Evolutionary conservation across 2,113 vertebrate species (phyloP).

Genomic region (Holacanthus passer): DNA sequence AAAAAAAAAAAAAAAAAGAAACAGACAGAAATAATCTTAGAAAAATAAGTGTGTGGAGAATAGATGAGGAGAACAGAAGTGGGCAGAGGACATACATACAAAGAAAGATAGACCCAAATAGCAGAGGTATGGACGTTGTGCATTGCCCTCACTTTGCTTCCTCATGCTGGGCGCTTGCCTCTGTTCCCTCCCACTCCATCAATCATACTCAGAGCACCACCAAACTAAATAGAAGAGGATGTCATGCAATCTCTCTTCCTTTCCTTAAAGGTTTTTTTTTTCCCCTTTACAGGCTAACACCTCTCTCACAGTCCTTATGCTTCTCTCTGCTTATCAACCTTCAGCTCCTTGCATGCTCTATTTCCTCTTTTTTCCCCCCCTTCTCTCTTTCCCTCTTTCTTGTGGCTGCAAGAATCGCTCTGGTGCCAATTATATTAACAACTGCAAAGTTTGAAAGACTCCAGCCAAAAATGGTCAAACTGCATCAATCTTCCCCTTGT

Average conservation of each 20-base stretch:
- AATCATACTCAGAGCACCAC: slow-evolving; percentile 73
- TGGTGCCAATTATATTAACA: slow-evolving; percentile 68
- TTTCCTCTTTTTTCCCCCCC: neutral
- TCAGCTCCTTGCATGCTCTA: slow-evolving; percentile 58
- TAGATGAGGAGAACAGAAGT: slow-evolving; percentile 29
- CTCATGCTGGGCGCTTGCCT: slow-evolving; percentile 50
- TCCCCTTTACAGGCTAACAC: slow-evolving; percentile 48
- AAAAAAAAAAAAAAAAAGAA: slow-evolving; percentile 36
- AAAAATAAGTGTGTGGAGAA: slow-evolving; percentile 30
- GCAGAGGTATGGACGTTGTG: slow-evolving; percentile 36
- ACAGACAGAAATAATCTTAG: slow-evolving; percentile 39
- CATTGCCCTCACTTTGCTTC: slow-evolving; percentile 65
- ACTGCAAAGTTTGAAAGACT: slow-evolving; percentile 71
- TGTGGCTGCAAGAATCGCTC: slow-evolving; percentile 40
- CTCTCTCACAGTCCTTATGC: slow-evolving; percentile 45
- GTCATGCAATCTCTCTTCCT: slow-evolving; percentile 55
- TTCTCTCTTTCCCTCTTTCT: slow-evolving; percentile 22
- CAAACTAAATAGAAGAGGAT: slow-evolving; percentile 70
- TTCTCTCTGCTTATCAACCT: slow-evolving; percentile 61
- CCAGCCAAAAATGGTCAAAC: slow-evolving; percentile 66
- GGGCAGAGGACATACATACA: slow-evolving; percentile 29
- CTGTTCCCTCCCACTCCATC: slow-evolving; percentile 76
- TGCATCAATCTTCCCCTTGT: slow-evolving; percentile 73
- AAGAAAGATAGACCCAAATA: slow-evolving; percentile 21
- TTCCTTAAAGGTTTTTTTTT: slow-evolving; percentile 47